These are phyloP conservation scores for Astyanax mexicanus DNA, from an alignment of 2,797 vertebrate genomes.

Conservation along the genomic window DNA sequence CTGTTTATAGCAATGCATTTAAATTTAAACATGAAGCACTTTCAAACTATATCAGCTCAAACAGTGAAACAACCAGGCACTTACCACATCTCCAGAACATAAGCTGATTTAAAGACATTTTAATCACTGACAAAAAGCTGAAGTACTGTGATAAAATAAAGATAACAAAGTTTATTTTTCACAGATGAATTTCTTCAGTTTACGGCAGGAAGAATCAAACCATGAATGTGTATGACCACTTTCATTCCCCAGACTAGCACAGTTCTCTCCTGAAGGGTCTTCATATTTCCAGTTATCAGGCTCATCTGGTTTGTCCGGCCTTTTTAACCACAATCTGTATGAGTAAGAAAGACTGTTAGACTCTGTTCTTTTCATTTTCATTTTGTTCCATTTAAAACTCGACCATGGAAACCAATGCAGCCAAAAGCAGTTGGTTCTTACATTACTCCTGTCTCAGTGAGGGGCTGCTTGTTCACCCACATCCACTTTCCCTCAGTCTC, in stretches of 20 bases:
- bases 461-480: conserved; percentile 36
- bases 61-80: no score
- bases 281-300: conserved; percentile 45
- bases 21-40: no score
- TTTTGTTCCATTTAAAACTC: neutral
- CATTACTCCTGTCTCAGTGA: neutral
- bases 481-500: conserved; percentile 48
- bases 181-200: conserved; percentile 14
- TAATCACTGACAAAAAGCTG: no score
- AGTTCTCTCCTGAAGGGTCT: conserved; percentile 45
- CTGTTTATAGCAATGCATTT: no score
- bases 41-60: no score
- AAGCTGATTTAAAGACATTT: no score
- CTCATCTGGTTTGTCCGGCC: neutral
- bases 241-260: conserved; percentile 25
- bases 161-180: no score
- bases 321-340: conserved; percentile 1
- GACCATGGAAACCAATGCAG: neutral
- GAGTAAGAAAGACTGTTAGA: neutral
- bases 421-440: neutral
- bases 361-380: neutral
- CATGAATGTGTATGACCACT: neutral
- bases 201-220: conserved; percentile 38
- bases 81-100: no score
- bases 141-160: no score